Base-by-base conservation (phyloP, 2,797 vertebrate species). In the Alfaro cultratus region DNA sequence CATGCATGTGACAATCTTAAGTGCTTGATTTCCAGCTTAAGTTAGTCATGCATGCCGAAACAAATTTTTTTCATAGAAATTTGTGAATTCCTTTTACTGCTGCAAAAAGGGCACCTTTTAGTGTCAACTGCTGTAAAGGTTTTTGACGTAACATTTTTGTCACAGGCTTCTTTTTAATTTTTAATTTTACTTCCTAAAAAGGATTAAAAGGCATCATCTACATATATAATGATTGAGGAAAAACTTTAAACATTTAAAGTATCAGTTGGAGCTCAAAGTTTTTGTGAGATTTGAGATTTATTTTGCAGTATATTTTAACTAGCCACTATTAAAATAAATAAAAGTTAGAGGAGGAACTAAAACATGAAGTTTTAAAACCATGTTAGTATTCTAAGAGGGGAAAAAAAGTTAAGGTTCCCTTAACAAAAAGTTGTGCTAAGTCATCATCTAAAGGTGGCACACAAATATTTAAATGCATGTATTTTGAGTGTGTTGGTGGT, bases 31-130 rank as follows among this genome's bases (percentile, higher is more conserved):
- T 31, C 11, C 31, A 64, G 31, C 16, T 55, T 26, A 72, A 78
- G 72, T 18, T 76, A 47, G 68, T 23, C 45, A 51, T 87, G 87
- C 86, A 85, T 90, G 82, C 23, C 23, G 23, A 75, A 67, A 15
- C 55, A 5, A 68, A 74, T 60, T 55, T n/a, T n/a, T 57, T 55
- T n/a, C 53, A 12, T 13, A 21, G 15, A 67, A 67, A 67, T 23
- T 21, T 21, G 7, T 34, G n/a, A 62, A 34, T 62, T 7, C 16
- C 62, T 67, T 39, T 4, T 21, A 26, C 8, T 39, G 34, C 62
- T 62, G 13, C 2, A 34, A 62, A 29, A 16, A 2, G 29, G 10
- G 1, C 1, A 7, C 57, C 31, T 60, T 16, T n/a, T 13, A 60
- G 57, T 31, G 2, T 60, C 57, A 31, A 23, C 34, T 67, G 62